Evolutionary conservation across 2,888 invertebrate genomes (phyloP), one percentile per base, ranked within the genome.

Genomic region (Baccha elongata): DNA sequence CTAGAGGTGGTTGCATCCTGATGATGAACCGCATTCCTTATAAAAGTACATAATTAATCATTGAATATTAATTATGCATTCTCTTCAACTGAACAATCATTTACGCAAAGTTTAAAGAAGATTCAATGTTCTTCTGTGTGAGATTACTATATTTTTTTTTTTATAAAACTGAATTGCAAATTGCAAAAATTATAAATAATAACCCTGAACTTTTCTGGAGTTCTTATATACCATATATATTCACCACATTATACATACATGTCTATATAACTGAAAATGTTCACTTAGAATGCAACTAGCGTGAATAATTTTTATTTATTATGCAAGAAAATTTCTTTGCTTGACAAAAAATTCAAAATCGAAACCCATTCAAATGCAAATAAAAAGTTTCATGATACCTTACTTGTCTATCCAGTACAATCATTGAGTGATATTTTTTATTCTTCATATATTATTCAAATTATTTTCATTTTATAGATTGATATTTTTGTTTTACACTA

Each of bases 311-410:
- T 55, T 29, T 67, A 10, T 32, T 23, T 21, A 15, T 50, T 50
- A 50, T 67, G 53, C 40, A 62, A 46, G 40, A 64, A 55, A 71
- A 69, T 62, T 26, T 60, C 72, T 26, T 67, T 46, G 35, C 44
- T 13, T 62, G 40, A 62, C 62, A 26, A 69, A 64, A 44, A n/a
- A 4, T 26, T 26, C 46, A 40, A 44, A 60, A 72, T 58, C 72
- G 60, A 72, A 72, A 79, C 44, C 71, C 46, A 35, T 19, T 29
- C 65, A 67, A 60, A 79, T 67, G 52, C 60, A 72, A 79, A 72
- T 67, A 62, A 71, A 50, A 26, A 55, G 7, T 15, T 35, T 13
- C 55, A 40, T 17, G 29, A 7, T 32, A 3, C 29, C n/a, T n/a
- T n/a, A n/a, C n/a, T n/a, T n/a, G n/a, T n/a, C n/a, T n/a, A n/a